phyloP scores from a whole-genome alignment of 2,888 invertebrate genomes.

The Thera britannica region DNA sequence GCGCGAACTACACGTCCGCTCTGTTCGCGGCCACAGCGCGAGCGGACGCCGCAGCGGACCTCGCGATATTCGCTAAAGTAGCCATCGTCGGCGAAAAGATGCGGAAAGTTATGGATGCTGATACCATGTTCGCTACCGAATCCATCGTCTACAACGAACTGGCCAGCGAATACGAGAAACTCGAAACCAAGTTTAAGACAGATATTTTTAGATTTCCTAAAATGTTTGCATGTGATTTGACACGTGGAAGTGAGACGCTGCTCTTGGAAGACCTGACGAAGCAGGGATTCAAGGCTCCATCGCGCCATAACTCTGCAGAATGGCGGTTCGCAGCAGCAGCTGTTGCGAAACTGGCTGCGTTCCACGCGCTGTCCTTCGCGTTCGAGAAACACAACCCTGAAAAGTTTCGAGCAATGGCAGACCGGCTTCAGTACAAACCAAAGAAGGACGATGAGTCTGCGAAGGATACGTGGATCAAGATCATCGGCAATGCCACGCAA shows the following conservation, averaged over 20 bases:
- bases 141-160: slow-evolving; percentile 50
- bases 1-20: slow-evolving; percentile 58
- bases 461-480: slow-evolving; percentile 38
- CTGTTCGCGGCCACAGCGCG: slow-evolving; percentile 48
- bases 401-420: slow-evolving; percentile 40
- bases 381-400: slow-evolving; percentile 59
- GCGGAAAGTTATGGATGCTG: slow-evolving; percentile 43
- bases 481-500: slow-evolving; percentile 40
- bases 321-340: slow-evolving; percentile 57
- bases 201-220: slow-evolving; percentile 51
- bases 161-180: slow-evolving; percentile 41
- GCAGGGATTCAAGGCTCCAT: slow-evolving; percentile 50
- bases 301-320: slow-evolving; percentile 50
- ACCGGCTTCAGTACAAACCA: slow-evolving; percentile 37
- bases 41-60: slow-evolving; percentile 31
- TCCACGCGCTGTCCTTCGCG: slow-evolving; percentile 69
- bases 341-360: slow-evolving; percentile 55
- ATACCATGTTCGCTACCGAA: slow-evolving; percentile 49
- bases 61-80: slow-evolving; percentile 61
- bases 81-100: slow-evolving; percentile 49
- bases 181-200: slow-evolving; percentile 46
- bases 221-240: slow-evolving; percentile 50
- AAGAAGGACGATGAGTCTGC: slow-evolving; percentile 19
- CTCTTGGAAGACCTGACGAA: slow-evolving; percentile 59
- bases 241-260: slow-evolving; percentile 52